Conservation (phyloP, 2,797 vertebrate species). For the Acipenser oxyrinchus region DNA sequence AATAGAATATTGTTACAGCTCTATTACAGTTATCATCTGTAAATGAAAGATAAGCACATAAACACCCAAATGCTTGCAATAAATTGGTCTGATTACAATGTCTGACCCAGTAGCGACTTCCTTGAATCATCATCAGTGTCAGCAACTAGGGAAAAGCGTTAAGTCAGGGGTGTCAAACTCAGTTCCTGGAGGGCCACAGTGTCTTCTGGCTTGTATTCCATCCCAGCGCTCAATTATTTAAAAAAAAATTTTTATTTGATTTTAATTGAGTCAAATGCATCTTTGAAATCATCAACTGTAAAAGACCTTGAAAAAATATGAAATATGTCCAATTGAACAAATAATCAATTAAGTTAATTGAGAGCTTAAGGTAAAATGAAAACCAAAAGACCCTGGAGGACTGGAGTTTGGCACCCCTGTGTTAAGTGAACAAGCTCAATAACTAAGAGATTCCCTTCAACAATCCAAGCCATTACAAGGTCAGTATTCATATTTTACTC, state of each 20-base stretch:
- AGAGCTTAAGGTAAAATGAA: too few species aligned
- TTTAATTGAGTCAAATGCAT: too few species aligned
- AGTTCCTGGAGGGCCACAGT: too few species aligned
- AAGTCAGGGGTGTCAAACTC: neutral
- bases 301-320: too few species aligned
- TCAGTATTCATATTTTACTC: neutral
- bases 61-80: neutral
- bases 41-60: neutral
- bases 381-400: too few species aligned
- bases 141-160: neutral
- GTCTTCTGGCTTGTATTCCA: too few species aligned
- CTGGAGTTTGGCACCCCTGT: too few species aligned
- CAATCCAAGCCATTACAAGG: neutral
- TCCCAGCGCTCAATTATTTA: too few species aligned
- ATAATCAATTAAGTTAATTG: too few species aligned
- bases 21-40: neutral
- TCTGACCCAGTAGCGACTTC: neutral
- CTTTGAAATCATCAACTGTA: too few species aligned
- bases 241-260: too few species aligned
- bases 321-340: too few species aligned
- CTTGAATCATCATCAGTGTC: neutral
- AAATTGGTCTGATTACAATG: neutral
- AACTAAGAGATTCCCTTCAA: slow-evolving; percentile 3
- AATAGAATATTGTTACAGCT: neutral
- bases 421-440: neutral